Conservation (phyloP, 1,140 invertebrate genomes). For the Penaeus chinensis region DNA sequence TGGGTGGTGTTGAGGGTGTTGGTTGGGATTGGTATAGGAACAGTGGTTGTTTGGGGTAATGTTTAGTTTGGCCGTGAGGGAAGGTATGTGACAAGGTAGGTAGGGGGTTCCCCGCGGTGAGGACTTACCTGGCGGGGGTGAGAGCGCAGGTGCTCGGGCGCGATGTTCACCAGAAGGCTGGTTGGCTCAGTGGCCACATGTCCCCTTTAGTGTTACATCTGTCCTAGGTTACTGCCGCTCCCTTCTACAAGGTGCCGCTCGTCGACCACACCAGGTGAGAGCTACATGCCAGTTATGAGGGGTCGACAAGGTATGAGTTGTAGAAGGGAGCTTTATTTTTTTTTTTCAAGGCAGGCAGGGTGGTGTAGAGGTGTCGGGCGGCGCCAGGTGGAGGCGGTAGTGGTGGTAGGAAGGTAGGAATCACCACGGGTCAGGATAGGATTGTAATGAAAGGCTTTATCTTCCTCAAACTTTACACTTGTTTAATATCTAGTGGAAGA, state of each 20-base stretch:
- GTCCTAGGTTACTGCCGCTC: constrained; percentile 21
- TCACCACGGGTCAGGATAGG: constrained; percentile 57
- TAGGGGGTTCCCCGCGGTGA: not conserved
- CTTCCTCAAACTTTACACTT: constrained; percentile 64
- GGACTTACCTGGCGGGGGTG: constrained; percentile 33
- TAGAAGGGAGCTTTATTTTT: constrained; percentile 21
- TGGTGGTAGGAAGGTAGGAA: constrained; percentile 42
- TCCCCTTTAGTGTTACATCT: constrained; percentile 7
- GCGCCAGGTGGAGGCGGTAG: constrained; percentile 37
- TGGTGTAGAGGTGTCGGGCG: constrained; percentile 10
- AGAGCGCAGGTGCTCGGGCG: not conserved
- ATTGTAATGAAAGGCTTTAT: constrained; percentile 63
- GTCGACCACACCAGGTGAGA: constrained; percentile 10
- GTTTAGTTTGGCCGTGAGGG: too few relatives aligned
- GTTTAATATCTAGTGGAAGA: constrained; percentile 64
- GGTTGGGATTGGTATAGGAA: too few relatives aligned
- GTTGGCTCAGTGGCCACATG: not conserved
- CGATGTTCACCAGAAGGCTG: too few relatives aligned
- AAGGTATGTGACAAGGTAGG: too few relatives aligned
- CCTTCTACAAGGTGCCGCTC: constrained; percentile 4
- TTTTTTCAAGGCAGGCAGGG: constrained; percentile 6
- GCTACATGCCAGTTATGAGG: not conserved
- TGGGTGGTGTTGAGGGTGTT: too few relatives aligned
- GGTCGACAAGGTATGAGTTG: constrained; percentile 7
- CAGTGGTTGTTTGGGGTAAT: too few relatives aligned